Evolutionary conservation across 2,888 invertebrate genomes (phyloP).

Genomic region (Aporophyla nigra): DNA sequence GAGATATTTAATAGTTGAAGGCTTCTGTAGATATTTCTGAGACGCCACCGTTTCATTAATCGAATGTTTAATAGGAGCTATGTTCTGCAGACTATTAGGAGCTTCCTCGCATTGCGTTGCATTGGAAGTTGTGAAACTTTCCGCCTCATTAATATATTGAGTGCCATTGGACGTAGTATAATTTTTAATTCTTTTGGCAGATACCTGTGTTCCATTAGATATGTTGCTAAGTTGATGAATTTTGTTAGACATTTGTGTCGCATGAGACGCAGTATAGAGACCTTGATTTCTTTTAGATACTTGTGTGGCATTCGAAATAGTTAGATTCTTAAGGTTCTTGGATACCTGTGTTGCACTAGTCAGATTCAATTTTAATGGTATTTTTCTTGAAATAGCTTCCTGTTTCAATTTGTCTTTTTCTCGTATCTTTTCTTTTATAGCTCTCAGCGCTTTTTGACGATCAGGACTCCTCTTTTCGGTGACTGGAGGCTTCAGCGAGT

Average conservation of each 20-base stretch:
- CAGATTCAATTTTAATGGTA: conserved; percentile 24
- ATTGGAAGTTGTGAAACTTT: background rate
- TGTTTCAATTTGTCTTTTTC: conserved; percentile 56
- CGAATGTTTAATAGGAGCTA: conserved; percentile 40
- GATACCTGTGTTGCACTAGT: conserved; percentile 19
- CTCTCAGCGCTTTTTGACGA: conserved; percentile 44
- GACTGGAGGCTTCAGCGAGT: conserved; percentile 35
- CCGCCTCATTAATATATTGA: conserved; percentile 21
- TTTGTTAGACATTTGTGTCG: conserved; percentile 38
- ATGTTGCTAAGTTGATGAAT: conserved; percentile 7
- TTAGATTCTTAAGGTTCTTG: conserved; percentile 39
- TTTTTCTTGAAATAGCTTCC: conserved; percentile 10
- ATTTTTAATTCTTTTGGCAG: conserved; percentile 6
- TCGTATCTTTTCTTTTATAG: conserved; percentile 52
- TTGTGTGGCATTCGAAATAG: conserved; percentile 45
- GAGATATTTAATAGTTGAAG: conserved; percentile 1
- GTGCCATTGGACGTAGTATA: conserved; percentile 19
- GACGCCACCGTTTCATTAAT: conserved; percentile 3
- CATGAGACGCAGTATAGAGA: conserved; percentile 17
- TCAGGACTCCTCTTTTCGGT: conserved; percentile 48
- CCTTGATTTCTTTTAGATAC: conserved; percentile 35
- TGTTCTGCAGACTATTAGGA: background rate
- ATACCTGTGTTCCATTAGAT: conserved; percentile 26
- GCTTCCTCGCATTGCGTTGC: conserved; percentile 11
- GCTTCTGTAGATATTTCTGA: conserved; percentile 9